phyloP scores from a whole-genome alignment of 2,888 invertebrate genomes.

The Nebria brevicollis region DNA sequence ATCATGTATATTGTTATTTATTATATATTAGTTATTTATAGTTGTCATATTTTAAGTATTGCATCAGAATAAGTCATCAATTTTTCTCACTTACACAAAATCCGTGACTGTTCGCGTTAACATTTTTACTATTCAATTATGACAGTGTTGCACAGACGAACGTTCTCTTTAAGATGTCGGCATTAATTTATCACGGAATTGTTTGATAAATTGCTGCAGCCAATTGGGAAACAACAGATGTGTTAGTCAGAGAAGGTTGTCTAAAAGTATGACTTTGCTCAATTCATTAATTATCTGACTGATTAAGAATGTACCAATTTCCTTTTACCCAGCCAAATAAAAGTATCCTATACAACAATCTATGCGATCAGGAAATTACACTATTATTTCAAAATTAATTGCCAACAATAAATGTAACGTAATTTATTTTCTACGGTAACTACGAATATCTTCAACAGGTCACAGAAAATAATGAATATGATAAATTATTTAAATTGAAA shows the following conservation, averaged over 20 bases:
- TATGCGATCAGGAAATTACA: background rate
- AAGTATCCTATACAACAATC: background rate
- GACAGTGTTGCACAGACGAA: conserved; percentile 9
- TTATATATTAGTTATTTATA: conserved; percentile 4
- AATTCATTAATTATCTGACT: background rate
- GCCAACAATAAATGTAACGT: background rate
- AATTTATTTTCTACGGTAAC: background rate
- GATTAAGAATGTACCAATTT: conserved; percentile 1
- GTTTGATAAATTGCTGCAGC: conserved; percentile 31
- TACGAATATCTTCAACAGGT: background rate
- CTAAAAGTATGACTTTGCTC: background rate
- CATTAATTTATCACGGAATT: conserved; percentile 31
- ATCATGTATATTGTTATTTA: background rate
- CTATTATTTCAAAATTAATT: background rate
- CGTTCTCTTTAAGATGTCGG: conserved; percentile 34
- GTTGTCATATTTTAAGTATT: background rate
- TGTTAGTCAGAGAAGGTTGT: background rate
- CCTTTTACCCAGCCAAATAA: background rate
- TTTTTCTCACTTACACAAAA: conserved; percentile 21
- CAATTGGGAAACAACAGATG: conserved; percentile 36
- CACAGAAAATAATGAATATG: no score
- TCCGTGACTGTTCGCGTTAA: conserved; percentile 13
- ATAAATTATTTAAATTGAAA: no score
- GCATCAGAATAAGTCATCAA: background rate
- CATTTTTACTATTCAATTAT: conserved; percentile 7